These are phyloP conservation scores for Sphyrna mokarran DNA, from an alignment of 2,113 vertebrate genomes.

Conservation along the genomic window DNA sequence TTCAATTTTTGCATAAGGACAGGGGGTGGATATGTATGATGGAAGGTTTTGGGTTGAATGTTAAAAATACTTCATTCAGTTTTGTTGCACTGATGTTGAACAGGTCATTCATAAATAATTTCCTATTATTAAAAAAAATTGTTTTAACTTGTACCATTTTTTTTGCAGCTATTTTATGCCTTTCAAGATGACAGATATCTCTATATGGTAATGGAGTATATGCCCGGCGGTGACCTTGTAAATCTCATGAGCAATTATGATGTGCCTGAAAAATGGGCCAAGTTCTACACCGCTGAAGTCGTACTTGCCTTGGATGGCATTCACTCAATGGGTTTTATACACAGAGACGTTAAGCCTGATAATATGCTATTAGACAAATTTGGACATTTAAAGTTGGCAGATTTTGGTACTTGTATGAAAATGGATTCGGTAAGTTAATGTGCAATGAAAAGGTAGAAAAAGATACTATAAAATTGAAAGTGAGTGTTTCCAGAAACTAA, in stretches of 20 bases:
- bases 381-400: conserved; percentile 92
- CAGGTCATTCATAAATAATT: background rate
- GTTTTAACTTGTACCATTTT: background rate
- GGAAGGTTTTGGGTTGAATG: background rate
- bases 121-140: background rate
- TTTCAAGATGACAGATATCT: conserved; percentile 97
- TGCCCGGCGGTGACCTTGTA: conserved; percentile 97
- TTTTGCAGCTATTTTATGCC: conserved; percentile 83
- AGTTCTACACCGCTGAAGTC: conserved; percentile 94
- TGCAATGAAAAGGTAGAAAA: background rate
- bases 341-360: conserved; percentile 95
- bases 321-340: conserved; percentile 97
- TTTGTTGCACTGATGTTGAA: background rate
- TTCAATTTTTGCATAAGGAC: too few species aligned
- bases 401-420: conserved; percentile 99
- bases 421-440: conserved; percentile 83
- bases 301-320: conserved; percentile 95
- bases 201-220: conserved; percentile 99
- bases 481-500: background rate
- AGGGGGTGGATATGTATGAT: background rate
- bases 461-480: background rate
- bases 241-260: conserved; percentile 99
- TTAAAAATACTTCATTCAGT: conserved; percentile 12
- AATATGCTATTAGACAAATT: conserved; percentile 93
- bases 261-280: conserved; percentile 96